Conservation (phyloP, 2,888 invertebrate genomes). For the Stenoptilia bipunctidactyla region DNA sequence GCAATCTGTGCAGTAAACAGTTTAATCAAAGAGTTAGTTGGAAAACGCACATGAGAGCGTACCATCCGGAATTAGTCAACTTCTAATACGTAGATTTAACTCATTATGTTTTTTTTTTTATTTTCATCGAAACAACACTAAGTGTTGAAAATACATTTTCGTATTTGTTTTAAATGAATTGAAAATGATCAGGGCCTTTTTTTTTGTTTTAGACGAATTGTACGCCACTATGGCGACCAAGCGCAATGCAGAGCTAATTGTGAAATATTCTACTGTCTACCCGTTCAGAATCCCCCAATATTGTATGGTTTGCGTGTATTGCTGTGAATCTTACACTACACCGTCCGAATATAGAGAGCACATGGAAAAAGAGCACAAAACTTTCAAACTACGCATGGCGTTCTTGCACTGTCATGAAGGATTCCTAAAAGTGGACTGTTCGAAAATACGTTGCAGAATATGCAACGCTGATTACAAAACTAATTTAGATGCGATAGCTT, state of each 20-base stretch:
- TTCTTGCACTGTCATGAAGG: conserved; percentile 21
- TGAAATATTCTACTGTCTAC: conserved; percentile 32
- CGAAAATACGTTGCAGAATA: conserved; percentile 21
- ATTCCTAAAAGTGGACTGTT: conserved; percentile 23
- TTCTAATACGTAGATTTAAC: conserved; percentile 16
- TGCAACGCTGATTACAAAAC: conserved; percentile 9
- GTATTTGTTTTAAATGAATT: too few relatives aligned
- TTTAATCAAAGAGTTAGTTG: conserved; percentile 39
- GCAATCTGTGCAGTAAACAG: conserved; percentile 23
- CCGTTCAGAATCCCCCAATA: conserved; percentile 35
- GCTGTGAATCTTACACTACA: conserved; percentile 33
- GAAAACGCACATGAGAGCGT: conserved; percentile 45
- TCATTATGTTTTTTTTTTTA: conserved; percentile 3
- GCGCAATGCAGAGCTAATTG: conserved; percentile 28
- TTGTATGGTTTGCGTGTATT: conserved; percentile 35
- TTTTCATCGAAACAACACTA: not conserved
- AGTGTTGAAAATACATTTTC: too few relatives aligned
- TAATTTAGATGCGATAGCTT: not conserved
- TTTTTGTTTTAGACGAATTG: conserved; percentile 34
- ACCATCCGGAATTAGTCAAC: conserved; percentile 34
- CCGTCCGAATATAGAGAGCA: conserved; percentile 34
- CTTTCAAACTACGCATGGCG: conserved; percentile 28
- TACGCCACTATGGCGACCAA: conserved; percentile 24
- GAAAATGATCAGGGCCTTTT: conserved; percentile 20
- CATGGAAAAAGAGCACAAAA: conserved; percentile 30